Conservation (phyloP, 2,888 invertebrate genomes). For the Venustoraphidia nigricollis region DNA sequence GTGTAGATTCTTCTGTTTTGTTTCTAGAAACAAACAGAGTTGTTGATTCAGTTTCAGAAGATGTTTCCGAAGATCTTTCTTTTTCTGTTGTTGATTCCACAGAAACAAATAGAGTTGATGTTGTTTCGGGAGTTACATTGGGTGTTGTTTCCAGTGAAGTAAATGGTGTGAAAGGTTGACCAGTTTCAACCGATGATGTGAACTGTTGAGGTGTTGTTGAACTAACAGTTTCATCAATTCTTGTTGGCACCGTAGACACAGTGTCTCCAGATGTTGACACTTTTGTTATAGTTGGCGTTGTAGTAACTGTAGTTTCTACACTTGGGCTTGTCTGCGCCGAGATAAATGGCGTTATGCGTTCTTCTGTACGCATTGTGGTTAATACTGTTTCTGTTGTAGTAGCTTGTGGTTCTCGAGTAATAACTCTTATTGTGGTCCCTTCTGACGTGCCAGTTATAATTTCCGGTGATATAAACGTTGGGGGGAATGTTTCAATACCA, state of each 20-base stretch:
- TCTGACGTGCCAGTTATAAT: no score
- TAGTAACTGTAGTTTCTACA: conserved; percentile 3
- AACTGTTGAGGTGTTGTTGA: not conserved
- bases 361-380: no score
- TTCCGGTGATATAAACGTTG: no score
- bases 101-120: conserved; percentile 2
- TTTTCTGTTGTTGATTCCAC: conserved; percentile 4
- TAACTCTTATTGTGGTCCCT: no score
- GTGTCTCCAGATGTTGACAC: not conserved
- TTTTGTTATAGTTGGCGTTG: conserved; percentile 5
- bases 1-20: conserved; percentile 3
- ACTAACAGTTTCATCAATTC: not conserved
- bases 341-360: no score
- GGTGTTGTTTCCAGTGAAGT: not conserved
- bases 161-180: not conserved
- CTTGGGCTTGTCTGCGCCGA: no score
- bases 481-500: no score
- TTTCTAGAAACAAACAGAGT: conserved; percentile 5
- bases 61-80: conserved; percentile 6
- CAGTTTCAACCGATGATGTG: not conserved
- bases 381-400: no score
- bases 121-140: conserved; percentile 14
- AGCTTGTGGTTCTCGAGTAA: no score
- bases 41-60: conserved; percentile 6
- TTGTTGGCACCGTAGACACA: conserved; percentile 1